A percentile compares a stretch with the other conserved stretches of the same genome.
Conservation (phyloP, 2,797 vertebrate species). For the Hemitrygon akajei region DNA sequence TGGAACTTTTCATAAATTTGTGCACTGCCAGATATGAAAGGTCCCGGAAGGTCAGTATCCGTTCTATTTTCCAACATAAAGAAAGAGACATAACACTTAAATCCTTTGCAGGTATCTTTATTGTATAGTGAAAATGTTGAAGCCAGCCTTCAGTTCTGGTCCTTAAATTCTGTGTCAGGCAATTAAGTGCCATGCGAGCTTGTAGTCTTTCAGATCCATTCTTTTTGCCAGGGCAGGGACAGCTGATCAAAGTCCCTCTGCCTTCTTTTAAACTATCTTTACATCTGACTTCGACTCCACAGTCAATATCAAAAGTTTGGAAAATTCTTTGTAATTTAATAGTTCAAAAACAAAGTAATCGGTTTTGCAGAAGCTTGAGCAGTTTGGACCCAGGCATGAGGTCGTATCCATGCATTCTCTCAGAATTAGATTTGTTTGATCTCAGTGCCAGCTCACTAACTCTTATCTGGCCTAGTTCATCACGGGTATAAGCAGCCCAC, state of each 20-base stretch:
- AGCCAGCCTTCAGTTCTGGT: neutral
- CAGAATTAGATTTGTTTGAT: conserved; percentile 10
- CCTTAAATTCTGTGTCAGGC: neutral
- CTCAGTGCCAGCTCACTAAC: neutral
- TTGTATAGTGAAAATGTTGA: neutral
- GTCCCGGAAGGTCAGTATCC: neutral
- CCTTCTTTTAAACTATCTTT: conserved; percentile 25
- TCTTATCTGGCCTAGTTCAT: neutral
- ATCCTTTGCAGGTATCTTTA: neutral
- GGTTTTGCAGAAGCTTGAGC: conserved; percentile 18
- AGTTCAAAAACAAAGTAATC: conserved; percentile 23
- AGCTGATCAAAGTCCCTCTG: conserved; percentile 25
- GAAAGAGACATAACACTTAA: neutral
- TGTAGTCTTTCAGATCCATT: neutral
- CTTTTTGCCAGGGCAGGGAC: neutral
- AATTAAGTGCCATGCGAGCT: conserved; percentile 24
- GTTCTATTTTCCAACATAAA: neutral
- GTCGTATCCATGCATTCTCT: neutral
- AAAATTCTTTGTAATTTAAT: conserved; percentile 30
- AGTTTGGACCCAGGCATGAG: conserved; percentile 19
- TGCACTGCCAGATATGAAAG: neutral
- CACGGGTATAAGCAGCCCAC: too few relatives aligned
- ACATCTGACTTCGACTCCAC: conserved; percentile 16
- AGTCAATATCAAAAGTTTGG: conserved; percentile 33
- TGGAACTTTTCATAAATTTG: neutral